Base-by-base conservation (phyloP, 2,888 invertebrate species). In the Heliconius aoede region DNA sequence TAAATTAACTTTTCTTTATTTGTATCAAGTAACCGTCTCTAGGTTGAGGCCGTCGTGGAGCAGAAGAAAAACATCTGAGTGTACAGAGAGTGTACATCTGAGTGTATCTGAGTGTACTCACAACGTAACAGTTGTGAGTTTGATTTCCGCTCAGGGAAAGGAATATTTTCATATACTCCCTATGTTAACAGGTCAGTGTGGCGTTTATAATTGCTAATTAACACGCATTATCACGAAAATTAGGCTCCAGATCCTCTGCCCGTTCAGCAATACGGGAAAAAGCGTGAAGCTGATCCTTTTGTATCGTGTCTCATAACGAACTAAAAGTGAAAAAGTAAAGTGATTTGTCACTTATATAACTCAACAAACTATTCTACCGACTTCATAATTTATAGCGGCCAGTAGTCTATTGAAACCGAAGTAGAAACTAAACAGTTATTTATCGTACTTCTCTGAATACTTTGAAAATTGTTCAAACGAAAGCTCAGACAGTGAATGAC, bases 401-500 rank as follows among this genome's bases (percentile, higher is more conserved):
- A 69, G 69, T 55, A 69, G 69, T 69, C 69, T 55, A 69, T 69
- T 55, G 69, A 55, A 69, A 69, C 51, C 30, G 51, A n/a, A 68
- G 68, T 51, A n/a, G 68, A 51, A 69, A 69, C 68, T 69, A 69
- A 51, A 69, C 51, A 68, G 46, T 69, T 69, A 69, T 69, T 69
- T 69, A 69, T 69, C 21, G 68, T 30, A 69, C 68, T 69, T 69
- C 68, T 30, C 51, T 51, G 51, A 55, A 69, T 55, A 69, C 68
- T 69, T 69, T 55, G 55, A 32, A 55, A 69, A 75, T 73, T 58
- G 72, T 75, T 75, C 32, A 58, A 72, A 74, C 28, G 67, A 32
- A 60, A 72, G 30, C 74, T 36, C 65, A 72, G 74, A 74, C 77
- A 74, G 77, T 74, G 74, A 74, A 74, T 51, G 77, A 77, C 71